Percentiles rank a stretch among this genome's conserved stretches.
Conservation (phyloP, 1,140 invertebrate genomes). For the Hylyphantes graminicola region DNA sequence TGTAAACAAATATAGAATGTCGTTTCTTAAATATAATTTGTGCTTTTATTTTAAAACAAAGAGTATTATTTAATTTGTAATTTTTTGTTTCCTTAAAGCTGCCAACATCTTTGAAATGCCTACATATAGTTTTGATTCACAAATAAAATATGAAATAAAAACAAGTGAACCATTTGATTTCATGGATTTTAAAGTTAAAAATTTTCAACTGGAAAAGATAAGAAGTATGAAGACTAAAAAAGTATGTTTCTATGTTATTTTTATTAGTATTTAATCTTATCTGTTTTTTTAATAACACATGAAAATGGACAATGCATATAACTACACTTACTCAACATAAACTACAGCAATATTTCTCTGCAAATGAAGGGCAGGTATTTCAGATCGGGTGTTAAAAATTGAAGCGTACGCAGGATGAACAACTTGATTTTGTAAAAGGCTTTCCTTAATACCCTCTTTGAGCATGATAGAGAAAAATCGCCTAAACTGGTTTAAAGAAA, state of each 20-base stretch:
- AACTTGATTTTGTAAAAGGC: too few species aligned
- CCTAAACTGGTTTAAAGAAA: too few species aligned
- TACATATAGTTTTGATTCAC: conserved; percentile 2
- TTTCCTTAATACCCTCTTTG: too few species aligned
- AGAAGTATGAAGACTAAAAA: conserved; percentile 11
- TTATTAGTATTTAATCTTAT: not conserved
- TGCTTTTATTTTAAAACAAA: too few species aligned
- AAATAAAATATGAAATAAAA: not conserved
- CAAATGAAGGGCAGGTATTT: not conserved
- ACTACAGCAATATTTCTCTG: not conserved
- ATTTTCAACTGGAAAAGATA: not conserved
- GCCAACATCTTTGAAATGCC: conserved; percentile 13
- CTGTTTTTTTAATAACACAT: not conserved
- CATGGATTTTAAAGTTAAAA: not conserved
- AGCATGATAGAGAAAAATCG: too few species aligned
- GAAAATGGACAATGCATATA: not conserved
- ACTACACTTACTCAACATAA: not conserved
- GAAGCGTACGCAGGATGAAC: too few species aligned
- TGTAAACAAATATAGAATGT: too few species aligned
- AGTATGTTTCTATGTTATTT: not conserved
- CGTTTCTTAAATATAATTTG: too few species aligned
- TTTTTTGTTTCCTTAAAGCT: not conserved
- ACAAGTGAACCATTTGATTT: not conserved
- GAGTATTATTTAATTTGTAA: too few species aligned
- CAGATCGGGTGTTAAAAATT: not conserved